Base-by-base conservation (phyloP, 2,113 vertebrate species). In the Verasper variegatus region DNA sequence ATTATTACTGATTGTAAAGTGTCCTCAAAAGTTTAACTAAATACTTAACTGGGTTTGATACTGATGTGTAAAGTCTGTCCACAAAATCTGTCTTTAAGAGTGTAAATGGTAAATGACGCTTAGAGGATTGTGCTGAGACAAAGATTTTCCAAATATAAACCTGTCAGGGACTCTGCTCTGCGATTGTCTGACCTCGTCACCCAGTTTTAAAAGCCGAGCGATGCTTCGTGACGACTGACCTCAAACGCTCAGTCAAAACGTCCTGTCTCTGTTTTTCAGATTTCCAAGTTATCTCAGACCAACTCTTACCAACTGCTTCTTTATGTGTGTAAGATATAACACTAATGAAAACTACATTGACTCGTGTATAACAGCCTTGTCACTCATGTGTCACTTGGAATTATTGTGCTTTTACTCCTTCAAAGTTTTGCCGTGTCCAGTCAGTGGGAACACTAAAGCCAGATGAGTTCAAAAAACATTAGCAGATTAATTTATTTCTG, bases 401-500 rank as follows among this genome's bases (percentile, higher is more conserved):
- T 77, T 86, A 67, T 87, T 91, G 84, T 79, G 78, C 78, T 68
- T 75, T 75, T 75, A 62, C 63, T 81, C 63, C 62, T 68, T 64
- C 42, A 63, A 56, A 51, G 65, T 74, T 84, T 5, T 86, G 80
- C 76, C 47, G 80, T 77, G 73, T 85, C 80, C 81, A 61, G 74
- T 81, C 74, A 31, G 74, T 82, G 87, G 77, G 72, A 71, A 80
- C 76, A 90, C 85, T 88, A 86, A 83, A 87, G 71, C 73, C 71
- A 70, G 78, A 87, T 60, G 71, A 87, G 75, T 91, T 78, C 54
- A 74, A 71, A 61, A 31, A 90, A 80, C 74, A 88, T 79, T 86
- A 91, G 86, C 85, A 85, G 83, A 91, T 91, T 92, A 91, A 94
- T 91, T 93, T 94, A 93, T 92, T 93, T 90, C 89, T 85, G 77